Conservation (phyloP, 2,797 vertebrate genomes). For the Cercopithecus hamlyni region DNA sequence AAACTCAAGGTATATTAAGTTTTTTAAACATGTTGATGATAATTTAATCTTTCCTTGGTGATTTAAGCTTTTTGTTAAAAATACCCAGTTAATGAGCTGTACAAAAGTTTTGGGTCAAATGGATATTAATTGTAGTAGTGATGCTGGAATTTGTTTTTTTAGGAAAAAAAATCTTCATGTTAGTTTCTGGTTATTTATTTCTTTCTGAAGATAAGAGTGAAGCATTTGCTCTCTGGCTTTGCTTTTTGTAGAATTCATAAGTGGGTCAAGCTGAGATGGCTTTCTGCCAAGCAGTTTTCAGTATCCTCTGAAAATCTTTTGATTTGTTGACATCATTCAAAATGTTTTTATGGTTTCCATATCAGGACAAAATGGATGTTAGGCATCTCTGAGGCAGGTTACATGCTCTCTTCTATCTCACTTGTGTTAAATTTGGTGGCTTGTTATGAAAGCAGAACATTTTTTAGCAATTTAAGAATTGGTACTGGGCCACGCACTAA, state of each 20-base stretch:
- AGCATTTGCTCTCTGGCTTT: neutral
- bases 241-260: neutral
- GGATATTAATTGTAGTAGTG: neutral
- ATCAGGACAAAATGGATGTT: neutral
- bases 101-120: neutral
- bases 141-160: slow-evolving; percentile 31
- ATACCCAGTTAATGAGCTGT: neutral
- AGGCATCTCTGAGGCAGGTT: neutral
- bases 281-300: slow-evolving; percentile 1
- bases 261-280: neutral
- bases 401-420: neutral
- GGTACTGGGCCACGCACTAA: neutral
- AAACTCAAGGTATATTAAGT: neutral
- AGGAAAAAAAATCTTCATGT: neutral
- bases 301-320: neutral
- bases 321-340: neutral
- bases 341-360: slow-evolving; percentile 6
- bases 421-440: neutral
- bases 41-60: neutral
- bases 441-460: slow-evolving; percentile 7
- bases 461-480: neutral
- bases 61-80: slow-evolving; percentile 29
- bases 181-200: slow-evolving; percentile 21
- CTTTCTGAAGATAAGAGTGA: neutral
- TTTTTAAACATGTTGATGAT: neutral